Percentiles rank a stretch among this genome's conserved stretches.
phyloP scores from a whole-genome alignment of 2,113 vertebrate species.

The Labeo rohita region DNA sequence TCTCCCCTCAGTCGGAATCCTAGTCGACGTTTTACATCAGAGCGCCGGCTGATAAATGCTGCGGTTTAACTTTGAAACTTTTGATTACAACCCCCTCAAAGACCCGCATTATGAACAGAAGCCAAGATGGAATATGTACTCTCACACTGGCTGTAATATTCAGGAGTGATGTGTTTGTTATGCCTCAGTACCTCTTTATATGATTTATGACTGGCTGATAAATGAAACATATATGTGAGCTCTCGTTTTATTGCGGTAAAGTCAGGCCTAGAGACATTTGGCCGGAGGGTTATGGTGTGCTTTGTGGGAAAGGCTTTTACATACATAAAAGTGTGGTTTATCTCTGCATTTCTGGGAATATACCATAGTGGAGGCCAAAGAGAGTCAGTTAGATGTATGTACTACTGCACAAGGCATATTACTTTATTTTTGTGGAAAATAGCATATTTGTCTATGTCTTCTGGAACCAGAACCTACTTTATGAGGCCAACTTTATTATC shows the following conservation, averaged over 20 bases:
- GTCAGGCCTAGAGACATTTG: conserved; percentile 16
- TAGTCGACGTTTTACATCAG: conserved; percentile 63
- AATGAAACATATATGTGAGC: conserved; percentile 39
- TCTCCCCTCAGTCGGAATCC: conserved; percentile 57
- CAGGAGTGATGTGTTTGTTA: conserved; percentile 27
- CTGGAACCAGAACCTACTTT: not conserved
- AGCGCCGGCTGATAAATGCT: conserved; percentile 60
- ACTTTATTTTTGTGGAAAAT: not conserved
- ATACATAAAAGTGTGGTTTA: not conserved
- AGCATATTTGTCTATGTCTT: not conserved
- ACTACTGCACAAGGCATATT: not conserved
- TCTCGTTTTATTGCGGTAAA: conserved; percentile 20
- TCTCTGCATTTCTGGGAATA: conserved; percentile 3
- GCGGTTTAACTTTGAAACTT: conserved; percentile 47
- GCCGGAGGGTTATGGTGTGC: conserved; percentile 21
- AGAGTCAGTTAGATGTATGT: not conserved
- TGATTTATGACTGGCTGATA: conserved; percentile 35
- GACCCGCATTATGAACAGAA: conserved; percentile 9
- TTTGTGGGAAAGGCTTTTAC: conserved; percentile 15
- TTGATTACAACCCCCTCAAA: conserved; percentile 58
- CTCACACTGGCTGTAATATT: not conserved
- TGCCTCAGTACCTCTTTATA: conserved; percentile 10
- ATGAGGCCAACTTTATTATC: not conserved
- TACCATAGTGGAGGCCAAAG: not conserved
- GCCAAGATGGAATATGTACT: conserved; percentile 21